Evolutionary conservation across 2,797 vertebrate genomes (phyloP), one percentile per base, ranked within the genome.

Genomic region (Arnoldichthys spilopterus): DNA sequence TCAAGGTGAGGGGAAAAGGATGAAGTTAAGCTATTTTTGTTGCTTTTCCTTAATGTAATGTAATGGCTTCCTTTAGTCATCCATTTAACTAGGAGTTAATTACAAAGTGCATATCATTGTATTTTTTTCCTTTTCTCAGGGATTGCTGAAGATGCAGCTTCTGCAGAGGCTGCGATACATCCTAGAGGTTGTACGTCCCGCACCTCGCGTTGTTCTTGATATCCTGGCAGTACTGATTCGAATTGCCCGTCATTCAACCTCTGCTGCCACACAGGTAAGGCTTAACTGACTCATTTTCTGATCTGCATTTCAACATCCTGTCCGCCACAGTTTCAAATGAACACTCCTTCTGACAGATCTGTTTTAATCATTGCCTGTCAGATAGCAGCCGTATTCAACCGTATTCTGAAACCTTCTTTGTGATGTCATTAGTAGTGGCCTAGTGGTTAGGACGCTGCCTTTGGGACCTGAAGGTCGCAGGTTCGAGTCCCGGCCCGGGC

Each of bases 141-240:
- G 97, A 20, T 93, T 99, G 82, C 77, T 99, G 77, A 97, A 91
- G 87, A 99, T 98, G 87, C 96, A 92, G 81, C 91, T 99, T 78
- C 94, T 99, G 77, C 94, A 95, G 80, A 92, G 98, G 56, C 90
- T 99, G 6, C 94, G 98, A 40, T 99, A 99, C 79, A 92, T 99
- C 54, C 90, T 99, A 0, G 98, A 99, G 85, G 95, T 99, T 69
- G 90, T 97, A 20, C 91, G 90, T 45, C 98, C 97, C 0, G 91
- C 94, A 12, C 93, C 97, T 1, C 68, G 84, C 0, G 95, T 94
- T 2, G 96, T 98, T 51, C 92, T 95, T 83, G 94, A 98, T 81
- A 86, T 97, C 74, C 88, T 99, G 82, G 94, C 94, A 66, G 90
- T 99, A 86, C 93, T 99, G 70, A 96, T 90, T 12, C 95, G 94